Conservation (phyloP, 1,140 invertebrate species). For the Leptopilina boulardi region DNA sequence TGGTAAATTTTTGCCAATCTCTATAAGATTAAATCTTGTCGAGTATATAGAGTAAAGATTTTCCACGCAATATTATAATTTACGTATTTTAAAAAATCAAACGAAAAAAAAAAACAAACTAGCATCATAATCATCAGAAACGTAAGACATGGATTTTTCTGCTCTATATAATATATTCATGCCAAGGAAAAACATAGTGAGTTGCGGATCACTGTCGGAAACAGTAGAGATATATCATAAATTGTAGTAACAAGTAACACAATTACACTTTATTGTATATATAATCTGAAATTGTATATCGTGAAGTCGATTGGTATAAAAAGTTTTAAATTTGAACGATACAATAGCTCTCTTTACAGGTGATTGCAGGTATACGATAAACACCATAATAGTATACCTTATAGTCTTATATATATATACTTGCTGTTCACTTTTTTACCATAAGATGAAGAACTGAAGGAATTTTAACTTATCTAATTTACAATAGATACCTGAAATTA, state of each 20-base stretch:
- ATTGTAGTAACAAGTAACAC: constrained; percentile 11
- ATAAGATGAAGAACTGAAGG: neutral
- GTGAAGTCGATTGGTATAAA: neutral
- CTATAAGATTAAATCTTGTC: too few species aligned
- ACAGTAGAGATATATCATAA: constrained; percentile 10
- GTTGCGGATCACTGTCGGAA: neutral
- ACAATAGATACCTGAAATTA: neutral
- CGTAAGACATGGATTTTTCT: too few species aligned
- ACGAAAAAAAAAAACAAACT: too few species aligned
- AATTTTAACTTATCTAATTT: constrained; percentile 1
- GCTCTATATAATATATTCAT: too few species aligned
- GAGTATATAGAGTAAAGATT: too few species aligned
- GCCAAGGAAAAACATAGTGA: neutral
- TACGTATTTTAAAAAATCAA: too few species aligned
- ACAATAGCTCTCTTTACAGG: constrained; percentile 3
- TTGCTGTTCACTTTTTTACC: neutral
- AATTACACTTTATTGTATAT: constrained; percentile 8
- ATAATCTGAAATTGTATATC: constrained; percentile 7
- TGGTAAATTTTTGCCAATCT: too few species aligned
- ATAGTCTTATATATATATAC: too few species aligned
- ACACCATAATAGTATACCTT: neutral
- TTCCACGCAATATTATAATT: too few species aligned
- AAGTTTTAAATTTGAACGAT: neutral
- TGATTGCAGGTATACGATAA: constrained; percentile 17
- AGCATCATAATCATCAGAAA: too few species aligned